Evolutionary conservation across 2,888 invertebrate genomes (phyloP).

Genomic region (Calameuta idolon): DNA sequence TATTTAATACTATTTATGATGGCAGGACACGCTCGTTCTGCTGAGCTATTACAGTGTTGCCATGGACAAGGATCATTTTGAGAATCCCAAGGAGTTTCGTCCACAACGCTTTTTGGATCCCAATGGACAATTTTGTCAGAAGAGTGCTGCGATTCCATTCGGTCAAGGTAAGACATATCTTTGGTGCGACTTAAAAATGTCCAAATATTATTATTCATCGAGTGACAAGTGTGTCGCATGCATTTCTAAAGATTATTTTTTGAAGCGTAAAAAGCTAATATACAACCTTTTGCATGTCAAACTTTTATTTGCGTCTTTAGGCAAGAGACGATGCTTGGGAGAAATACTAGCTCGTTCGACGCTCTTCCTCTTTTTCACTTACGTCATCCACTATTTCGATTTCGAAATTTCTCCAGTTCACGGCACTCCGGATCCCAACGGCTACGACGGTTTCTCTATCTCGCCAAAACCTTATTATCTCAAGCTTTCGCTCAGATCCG

Average conservation of each 20-base stretch:
- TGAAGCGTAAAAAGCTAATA: not conserved
- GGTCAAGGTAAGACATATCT: slow-evolving; percentile 72
- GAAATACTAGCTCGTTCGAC: slow-evolving; percentile 66
- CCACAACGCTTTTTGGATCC: slow-evolving; percentile 76
- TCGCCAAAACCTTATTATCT: slow-evolving; percentile 71
- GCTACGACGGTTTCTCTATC: slow-evolving; percentile 71
- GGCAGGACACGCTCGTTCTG: slow-evolving; percentile 72
- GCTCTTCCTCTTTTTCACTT: slow-evolving; percentile 65
- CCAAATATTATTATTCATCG: not conserved
- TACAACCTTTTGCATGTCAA: not conserved
- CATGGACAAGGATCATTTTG: slow-evolving; percentile 72
- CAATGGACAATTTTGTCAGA: slow-evolving; percentile 70
- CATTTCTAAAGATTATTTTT: not conserved
- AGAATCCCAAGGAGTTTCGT: slow-evolving; percentile 72
- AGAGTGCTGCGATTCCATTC: slow-evolving; percentile 74
- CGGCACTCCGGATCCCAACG: slow-evolving; percentile 67
- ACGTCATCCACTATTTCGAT: slow-evolving; percentile 65
- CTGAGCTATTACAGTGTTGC: slow-evolving; percentile 74
- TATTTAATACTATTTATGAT: slow-evolving; percentile 15
- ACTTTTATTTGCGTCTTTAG: slow-evolving; percentile 48
- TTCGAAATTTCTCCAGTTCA: slow-evolving; percentile 55
- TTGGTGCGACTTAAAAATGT: not conserved
- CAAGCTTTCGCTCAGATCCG: slow-evolving; percentile 34
- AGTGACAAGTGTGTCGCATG: not conserved
- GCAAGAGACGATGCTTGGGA: slow-evolving; percentile 68